phyloP scores from a whole-genome alignment of 2,888 invertebrate species.

The Margaritifera margaritifera region DNA sequence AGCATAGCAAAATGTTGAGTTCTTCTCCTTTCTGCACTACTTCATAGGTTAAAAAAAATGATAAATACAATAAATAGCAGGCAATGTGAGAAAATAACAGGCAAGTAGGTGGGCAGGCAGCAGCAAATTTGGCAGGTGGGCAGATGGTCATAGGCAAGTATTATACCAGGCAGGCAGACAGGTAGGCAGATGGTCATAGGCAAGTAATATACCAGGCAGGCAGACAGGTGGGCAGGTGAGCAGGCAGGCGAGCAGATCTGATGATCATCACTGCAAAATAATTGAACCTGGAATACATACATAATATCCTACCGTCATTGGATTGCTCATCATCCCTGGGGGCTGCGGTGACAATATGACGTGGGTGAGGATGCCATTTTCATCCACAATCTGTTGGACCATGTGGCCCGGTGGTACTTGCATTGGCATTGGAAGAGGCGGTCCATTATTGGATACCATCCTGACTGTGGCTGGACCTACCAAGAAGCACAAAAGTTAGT shows the following conservation, averaged over 20 bases:
- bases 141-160: no score
- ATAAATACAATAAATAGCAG: no score
- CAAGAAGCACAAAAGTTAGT: conserved; percentile 38
- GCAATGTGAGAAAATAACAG: no score
- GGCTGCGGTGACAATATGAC: conserved; percentile 86
- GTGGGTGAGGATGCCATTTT: conserved; percentile 89
- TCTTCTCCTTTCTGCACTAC: no score
- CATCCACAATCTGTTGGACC: conserved; percentile 93
- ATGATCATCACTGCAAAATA: conserved; percentile 76
- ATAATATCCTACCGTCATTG: conserved; percentile 69
- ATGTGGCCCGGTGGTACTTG: conserved; percentile 93
- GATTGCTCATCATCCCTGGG: conserved; percentile 60
- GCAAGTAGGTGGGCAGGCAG: no score
- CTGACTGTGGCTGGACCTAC: conserved; percentile 89
- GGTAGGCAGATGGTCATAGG: neutral
- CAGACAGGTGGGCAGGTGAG: conserved; percentile 1
- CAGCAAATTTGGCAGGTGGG: no score
- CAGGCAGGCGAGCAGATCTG: conserved; percentile 68
- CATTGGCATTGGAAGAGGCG: conserved; percentile 89
- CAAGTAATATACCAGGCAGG: neutral
- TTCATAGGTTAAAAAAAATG: no score
- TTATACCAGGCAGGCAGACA: conserved; percentile 2
- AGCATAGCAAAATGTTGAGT: no score
- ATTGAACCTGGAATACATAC: conserved; percentile 68
- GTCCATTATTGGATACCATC: conserved; percentile 87